phyloP scores from a whole-genome alignment of 2,888 invertebrate genomes.

The Amphiduros pacificus region DNA sequence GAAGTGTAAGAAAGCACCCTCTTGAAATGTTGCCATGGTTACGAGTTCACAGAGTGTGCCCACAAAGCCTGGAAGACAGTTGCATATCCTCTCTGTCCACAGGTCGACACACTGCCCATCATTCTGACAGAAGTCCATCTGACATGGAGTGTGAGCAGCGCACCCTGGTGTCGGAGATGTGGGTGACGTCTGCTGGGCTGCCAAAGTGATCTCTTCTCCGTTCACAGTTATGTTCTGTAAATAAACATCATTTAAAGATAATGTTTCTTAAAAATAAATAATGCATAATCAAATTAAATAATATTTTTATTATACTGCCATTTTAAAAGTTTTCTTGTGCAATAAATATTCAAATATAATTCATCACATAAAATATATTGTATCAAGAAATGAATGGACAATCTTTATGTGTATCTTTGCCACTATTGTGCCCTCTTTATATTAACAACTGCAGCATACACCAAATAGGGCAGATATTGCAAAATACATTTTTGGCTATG shows the following conservation, averaged over 20 bases:
- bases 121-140: conserved; percentile 65
- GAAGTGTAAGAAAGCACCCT: conserved; percentile 38
- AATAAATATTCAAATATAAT: too few relatives aligned
- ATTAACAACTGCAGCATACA: too few relatives aligned
- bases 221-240: conserved; percentile 42
- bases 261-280: neutral
- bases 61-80: conserved; percentile 39
- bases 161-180: conserved; percentile 62
- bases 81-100: conserved; percentile 42
- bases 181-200: neutral
- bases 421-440: too few relatives aligned
- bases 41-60: conserved; percentile 39
- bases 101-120: conserved; percentile 48
- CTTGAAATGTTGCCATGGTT: conserved; percentile 30
- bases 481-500: too few relatives aligned
- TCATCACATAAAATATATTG: too few relatives aligned
- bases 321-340: too few relatives aligned
- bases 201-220: conserved; percentile 35
- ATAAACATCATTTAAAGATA: neutral
- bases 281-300: too few relatives aligned
- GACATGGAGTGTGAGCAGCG: conserved; percentile 86
- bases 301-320: too few relatives aligned
- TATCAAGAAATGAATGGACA: too few relatives aligned
- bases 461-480: too few relatives aligned
- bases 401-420: too few relatives aligned